phyloP scores from a whole-genome alignment of 2,888 invertebrate genomes.

The Napeogenes inachia region DNA sequence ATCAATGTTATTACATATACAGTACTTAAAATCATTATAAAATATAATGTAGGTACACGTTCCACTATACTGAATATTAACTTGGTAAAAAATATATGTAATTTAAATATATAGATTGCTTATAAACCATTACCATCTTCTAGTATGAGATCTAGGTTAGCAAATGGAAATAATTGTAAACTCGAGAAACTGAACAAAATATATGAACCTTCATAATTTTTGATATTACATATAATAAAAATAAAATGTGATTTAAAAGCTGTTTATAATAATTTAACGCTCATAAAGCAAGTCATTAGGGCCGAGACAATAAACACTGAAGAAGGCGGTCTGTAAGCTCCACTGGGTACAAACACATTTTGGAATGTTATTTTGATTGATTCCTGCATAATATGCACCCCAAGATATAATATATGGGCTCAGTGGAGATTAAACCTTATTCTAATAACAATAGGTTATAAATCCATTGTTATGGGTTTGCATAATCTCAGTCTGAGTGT shows the following conservation, averaged over 20 bases:
- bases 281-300: slow-evolving; percentile 45
- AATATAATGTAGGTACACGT: too few species aligned
- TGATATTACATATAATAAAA: slow-evolving; percentile 2
- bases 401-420: slow-evolving; percentile 29
- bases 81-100: too few species aligned
- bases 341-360: slow-evolving; percentile 43
- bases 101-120: too few species aligned
- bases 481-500: slow-evolving; percentile 26
- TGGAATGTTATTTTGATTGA: slow-evolving; percentile 48
- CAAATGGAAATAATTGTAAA: too few species aligned
- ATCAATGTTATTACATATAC: too few species aligned
- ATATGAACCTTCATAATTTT: not conserved
- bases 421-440: slow-evolving; percentile 33
- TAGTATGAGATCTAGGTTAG: too few species aligned
- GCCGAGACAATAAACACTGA: slow-evolving; percentile 45
- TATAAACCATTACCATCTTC: too few species aligned
- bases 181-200: not conserved
- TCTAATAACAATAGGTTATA: slow-evolving; percentile 11
- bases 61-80: too few species aligned
- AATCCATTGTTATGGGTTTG: slow-evolving; percentile 16
- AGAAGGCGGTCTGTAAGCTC: slow-evolving; percentile 54
- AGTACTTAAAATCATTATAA: too few species aligned
- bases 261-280: slow-evolving; percentile 13
- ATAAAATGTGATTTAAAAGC: slow-evolving; percentile 13
- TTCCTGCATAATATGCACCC: slow-evolving; percentile 49